Evolutionary conservation across 2,888 invertebrate genomes (phyloP).

Genomic region (Latrodectus elegans): DNA sequence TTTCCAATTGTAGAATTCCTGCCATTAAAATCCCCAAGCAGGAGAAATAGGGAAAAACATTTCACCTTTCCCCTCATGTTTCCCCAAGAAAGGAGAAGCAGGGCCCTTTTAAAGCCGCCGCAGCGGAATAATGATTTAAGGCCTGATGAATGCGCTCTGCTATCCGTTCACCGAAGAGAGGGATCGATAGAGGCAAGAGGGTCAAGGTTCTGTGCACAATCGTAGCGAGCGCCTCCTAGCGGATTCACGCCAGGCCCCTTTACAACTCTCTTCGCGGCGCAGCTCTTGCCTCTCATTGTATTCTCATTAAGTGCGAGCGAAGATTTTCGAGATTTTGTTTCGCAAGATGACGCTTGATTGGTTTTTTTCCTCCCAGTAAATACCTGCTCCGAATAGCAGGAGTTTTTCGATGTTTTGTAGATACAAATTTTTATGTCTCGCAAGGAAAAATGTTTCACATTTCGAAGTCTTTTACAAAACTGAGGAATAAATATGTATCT

Average conservation of each 20-base stretch:
- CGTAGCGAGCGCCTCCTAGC: constrained; percentile 40
- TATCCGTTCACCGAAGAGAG: constrained; percentile 31
- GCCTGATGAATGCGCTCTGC: constrained; percentile 61
- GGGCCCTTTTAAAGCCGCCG: constrained; percentile 26
- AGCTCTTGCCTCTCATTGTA: constrained; percentile 31
- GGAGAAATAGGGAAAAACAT: constrained; percentile 19
- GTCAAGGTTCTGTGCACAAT: constrained; percentile 49
- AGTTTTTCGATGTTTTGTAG: too few relatives aligned
- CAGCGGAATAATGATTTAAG: constrained; percentile 57
- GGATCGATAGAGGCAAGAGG: constrained; percentile 55
- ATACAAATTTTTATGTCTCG: too few relatives aligned
- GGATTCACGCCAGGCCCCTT: constrained; percentile 15
- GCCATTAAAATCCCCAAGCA: constrained; percentile 24
- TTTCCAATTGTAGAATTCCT: constrained; percentile 20
- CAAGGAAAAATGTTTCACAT: too few relatives aligned
- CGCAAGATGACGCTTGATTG: too few relatives aligned
- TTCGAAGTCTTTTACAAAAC: too few relatives aligned
- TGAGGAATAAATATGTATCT: too few relatives aligned
- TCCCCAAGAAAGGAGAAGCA: neutral
- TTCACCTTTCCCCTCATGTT: constrained; percentile 2
- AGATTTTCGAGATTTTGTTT: neutral
- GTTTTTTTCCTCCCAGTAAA: too few relatives aligned
- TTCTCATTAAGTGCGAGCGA: constrained; percentile 48
- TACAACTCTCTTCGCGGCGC: neutral
- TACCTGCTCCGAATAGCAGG: too few relatives aligned